A percentile compares a stretch with the other conserved stretches of the same genome.
Evolutionary conservation across 2,113 vertebrate genomes (phyloP).

Genomic region (Redunca redunca): DNA sequence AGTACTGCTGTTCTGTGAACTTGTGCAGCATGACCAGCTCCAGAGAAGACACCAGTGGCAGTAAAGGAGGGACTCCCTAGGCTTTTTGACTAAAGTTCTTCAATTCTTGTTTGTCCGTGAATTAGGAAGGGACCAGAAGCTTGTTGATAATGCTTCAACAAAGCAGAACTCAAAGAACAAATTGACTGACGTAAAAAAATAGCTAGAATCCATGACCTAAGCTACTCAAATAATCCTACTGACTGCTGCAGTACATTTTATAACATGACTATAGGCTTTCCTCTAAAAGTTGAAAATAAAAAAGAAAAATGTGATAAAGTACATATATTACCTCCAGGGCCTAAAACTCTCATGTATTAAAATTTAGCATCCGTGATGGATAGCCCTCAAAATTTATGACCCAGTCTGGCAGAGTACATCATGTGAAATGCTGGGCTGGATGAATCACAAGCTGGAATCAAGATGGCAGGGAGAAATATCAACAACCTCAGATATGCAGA

Average conservation of each 20-base stretch:
- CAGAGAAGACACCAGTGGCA: not conserved
- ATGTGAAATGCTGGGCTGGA: not conserved
- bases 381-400: not conserved
- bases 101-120: not conserved
- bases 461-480: not conserved
- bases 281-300: not conserved
- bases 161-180: not conserved
- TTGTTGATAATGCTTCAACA: not conserved
- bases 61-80: not conserved
- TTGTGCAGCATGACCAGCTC: slow-evolving; percentile 45
- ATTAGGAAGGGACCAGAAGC: not conserved
- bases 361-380: not conserved
- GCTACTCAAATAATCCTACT: not conserved
- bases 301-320: not conserved
- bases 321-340: not conserved
- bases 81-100: not conserved
- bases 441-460: not conserved
- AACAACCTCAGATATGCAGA: not conserved
- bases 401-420: not conserved
- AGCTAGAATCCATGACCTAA: not conserved
- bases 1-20: not conserved
- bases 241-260: not conserved
- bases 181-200: not conserved
- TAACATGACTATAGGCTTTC: not conserved
- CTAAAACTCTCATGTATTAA: not conserved